These are phyloP conservation scores for Pristionchus fissidentatus DNA, from an alignment of 2,888 invertebrate species.

Conservation along the genomic window DNA sequence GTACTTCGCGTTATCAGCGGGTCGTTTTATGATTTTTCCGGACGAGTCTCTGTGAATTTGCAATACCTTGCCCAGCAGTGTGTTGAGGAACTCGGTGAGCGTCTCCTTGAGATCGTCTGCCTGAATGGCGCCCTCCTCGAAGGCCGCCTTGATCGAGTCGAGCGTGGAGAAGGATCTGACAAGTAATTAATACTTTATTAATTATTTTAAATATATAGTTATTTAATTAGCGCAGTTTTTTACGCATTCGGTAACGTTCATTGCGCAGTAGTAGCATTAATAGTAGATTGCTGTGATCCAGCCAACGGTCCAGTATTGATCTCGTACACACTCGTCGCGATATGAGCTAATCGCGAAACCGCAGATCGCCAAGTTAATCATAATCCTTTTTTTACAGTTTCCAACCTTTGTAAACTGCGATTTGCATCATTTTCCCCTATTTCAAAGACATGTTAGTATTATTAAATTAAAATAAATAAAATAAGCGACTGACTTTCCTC, in stretches of 20 bases:
- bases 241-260: neutral
- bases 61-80: conserved; percentile 61
- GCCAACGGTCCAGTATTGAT: no score
- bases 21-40: no score
- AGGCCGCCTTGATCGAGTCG: conserved; percentile 35
- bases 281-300: neutral
- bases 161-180: conserved; percentile 29
- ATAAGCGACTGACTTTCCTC: conserved; percentile 51
- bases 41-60: no score
- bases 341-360: no score
- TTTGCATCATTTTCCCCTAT: neutral
- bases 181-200: neutral
- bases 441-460: neutral
- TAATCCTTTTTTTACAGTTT: no score
- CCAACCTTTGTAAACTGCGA: no score
- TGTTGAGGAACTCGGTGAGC: conserved; percentile 64
- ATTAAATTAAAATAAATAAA: conserved; percentile 15
- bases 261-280: no score
- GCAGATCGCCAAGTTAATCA: neutral
- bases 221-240: neutral
- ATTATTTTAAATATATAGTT: neutral
- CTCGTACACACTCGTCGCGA: no score
- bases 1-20: no score
- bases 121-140: conserved; percentile 51
- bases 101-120: conserved; percentile 61